Conservation (phyloP, 2,797 vertebrate species). For the Heteromormyrus szaboi region DNA sequence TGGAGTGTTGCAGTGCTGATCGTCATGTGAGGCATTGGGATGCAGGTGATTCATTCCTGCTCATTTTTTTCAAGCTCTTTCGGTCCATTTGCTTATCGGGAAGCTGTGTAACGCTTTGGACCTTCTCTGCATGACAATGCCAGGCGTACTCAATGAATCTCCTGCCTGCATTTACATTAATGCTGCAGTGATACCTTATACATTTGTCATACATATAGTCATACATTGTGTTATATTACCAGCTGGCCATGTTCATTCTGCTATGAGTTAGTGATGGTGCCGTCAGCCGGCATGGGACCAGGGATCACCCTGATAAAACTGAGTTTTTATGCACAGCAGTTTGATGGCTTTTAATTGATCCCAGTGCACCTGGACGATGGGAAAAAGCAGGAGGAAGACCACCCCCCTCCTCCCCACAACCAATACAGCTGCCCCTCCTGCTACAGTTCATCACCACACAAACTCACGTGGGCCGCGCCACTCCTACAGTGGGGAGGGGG, state of each 20-base stretch:
- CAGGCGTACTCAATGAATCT: neutral
- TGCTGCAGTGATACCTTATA: neutral
- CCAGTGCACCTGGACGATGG: constrained; percentile 2
- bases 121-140: constrained; percentile 5
- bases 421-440: neutral
- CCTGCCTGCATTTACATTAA: neutral
- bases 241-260: neutral
- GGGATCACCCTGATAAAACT: neutral
- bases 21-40: neutral
- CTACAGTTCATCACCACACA: neutral
- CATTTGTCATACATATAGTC: neutral
- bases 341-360: constrained; percentile 45
- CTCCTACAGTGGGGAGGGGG: neutral
- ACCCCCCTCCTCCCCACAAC: neutral
- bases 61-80: neutral
- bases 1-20: neutral
- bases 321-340: constrained; percentile 37
- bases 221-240: neutral
- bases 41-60: neutral
- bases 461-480: neutral
- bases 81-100: neutral
- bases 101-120: neutral
- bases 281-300: neutral
- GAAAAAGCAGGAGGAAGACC: neutral
- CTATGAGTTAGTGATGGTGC: neutral